Base-by-base conservation (phyloP, 2,888 invertebrate species). In the Liodrosophila aerea region DNA sequence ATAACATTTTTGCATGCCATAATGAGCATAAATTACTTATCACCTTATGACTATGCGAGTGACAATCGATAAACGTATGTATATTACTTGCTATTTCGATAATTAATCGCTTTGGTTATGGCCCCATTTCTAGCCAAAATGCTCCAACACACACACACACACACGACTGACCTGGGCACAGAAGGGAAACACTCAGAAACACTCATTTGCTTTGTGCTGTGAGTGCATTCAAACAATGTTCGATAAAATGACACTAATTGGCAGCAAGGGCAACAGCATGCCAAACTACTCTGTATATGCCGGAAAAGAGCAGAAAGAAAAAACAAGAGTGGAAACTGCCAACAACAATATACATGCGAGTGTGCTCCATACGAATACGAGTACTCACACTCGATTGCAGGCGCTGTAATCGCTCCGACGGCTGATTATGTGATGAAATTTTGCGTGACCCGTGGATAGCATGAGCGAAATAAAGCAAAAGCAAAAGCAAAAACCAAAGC, bases 401-500 rank as follows among this genome's bases (percentile, higher is more conserved):
- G 52, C 50, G 15, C 62, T 43, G 57, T 76, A 77, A 80, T 76
- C 84, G 66, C 41, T 22, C 44, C 60, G 53, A 41, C 46, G 57
- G 58, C 70, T 73, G 76, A 85, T 87, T 86, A 86, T 73, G 73
- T 78, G 86, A 76, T 86, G 82, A 86, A 86, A 75, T 87, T 87
- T 82, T 73, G 86, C 85, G 85, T 85, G 85, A 85, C 86, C 86
- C 67, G 51, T 72, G 66, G 60, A 52, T 60, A 57, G 51, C 54
- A 67, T 65, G 49, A 49, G 57, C 71, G 64, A 41, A 65, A n/a
- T n/a, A n/a, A 54, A 64, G 57, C 59, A 8, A 49, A 41, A 12
- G 37, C n/a, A 11, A 16, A 15, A 5, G 22, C 3, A 22, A 22
- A 22, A 22, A n/a, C n/a, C n/a, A n/a, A n/a, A n/a, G n/a, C n/a